Evolutionary conservation across 2,888 invertebrate genomes (phyloP).

Genomic region (Pocota personata): DNA sequence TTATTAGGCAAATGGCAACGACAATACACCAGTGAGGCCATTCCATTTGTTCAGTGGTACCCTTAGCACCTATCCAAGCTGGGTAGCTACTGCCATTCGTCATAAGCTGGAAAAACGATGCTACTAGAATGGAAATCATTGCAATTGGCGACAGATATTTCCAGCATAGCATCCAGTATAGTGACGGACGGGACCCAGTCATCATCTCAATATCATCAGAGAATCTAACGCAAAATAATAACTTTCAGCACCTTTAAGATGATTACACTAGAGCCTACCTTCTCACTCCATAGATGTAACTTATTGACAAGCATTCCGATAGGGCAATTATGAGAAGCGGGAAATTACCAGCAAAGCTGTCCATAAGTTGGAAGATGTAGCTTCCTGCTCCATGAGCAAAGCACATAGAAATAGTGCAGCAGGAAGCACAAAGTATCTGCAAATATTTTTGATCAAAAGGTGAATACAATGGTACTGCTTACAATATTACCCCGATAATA

Average conservation of each 20-base stretch:
- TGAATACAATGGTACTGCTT: neutral
- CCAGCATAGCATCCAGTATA: conserved; percentile 98
- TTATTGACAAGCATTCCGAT: conserved; percentile 94
- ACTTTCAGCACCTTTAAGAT: neutral
- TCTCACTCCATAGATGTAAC: conserved; percentile 96
- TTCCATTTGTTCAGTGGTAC: conserved; percentile 89
- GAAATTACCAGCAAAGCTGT: conserved; percentile 96
- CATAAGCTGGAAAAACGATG: conserved; percentile 92
- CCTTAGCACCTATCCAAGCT: conserved; percentile 90
- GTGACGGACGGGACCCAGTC: conserved; percentile 94
- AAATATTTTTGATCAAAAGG: neutral
- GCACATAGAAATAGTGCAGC: conserved; percentile 93
- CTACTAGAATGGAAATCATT: conserved; percentile 92
- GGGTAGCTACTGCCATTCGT: conserved; percentile 92
- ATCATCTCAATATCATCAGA: conserved; percentile 97
- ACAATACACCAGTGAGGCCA: conserved; percentile 95
- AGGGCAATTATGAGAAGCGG: conserved; percentile 96
- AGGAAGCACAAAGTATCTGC: conserved; percentile 88
- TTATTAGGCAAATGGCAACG: conserved; percentile 88
- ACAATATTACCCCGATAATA: conserved; percentile 87
- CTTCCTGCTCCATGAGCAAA: conserved; percentile 97
- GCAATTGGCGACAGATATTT: conserved; percentile 95
- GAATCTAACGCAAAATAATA: conserved; percentile 85
- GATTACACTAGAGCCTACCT: conserved; percentile 84
- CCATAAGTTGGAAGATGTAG: conserved; percentile 96